These are phyloP conservation scores for Diogma glabrata DNA, from an alignment of 2,888 invertebrate species.

Conservation along the genomic window DNA sequence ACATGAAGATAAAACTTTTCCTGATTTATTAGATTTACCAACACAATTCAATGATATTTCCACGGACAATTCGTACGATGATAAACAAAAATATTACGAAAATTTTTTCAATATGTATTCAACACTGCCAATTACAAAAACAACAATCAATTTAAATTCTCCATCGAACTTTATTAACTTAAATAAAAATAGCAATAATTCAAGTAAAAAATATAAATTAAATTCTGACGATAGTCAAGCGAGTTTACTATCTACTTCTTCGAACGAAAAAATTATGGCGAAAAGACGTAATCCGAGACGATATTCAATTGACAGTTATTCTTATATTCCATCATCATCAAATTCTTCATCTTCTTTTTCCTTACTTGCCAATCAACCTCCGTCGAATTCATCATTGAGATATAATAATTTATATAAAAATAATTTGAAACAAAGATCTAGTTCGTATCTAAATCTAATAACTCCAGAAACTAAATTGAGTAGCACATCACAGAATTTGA, in stretches of 20 bases:
- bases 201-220: neutral
- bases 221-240: slow-evolving; percentile 1
- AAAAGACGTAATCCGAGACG: slow-evolving; percentile 6
- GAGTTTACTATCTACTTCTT: neutral
- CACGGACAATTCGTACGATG: no score
- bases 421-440: neutral
- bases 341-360: neutral
- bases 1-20: slow-evolving; percentile 15
- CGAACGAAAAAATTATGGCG: neutral
- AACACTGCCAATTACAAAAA: slow-evolving; percentile 6
- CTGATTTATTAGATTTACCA: slow-evolving; percentile 33
- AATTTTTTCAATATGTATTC: neutral
- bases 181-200: no score
- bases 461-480: neutral
- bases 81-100: neutral
- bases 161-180: no score
- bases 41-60: neutral
- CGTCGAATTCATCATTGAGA: neutral
- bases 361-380: neutral
- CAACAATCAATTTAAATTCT: slow-evolving; percentile 1
- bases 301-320: slow-evolving; percentile 2
- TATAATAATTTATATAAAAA: neutral
- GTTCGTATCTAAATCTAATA: neutral
- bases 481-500: neutral
- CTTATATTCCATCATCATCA: slow-evolving; percentile 1